Evolutionary conservation across 2,888 invertebrate genomes (phyloP), one percentile per base, ranked within the genome.

Genomic region (Gibbula magus): DNA sequence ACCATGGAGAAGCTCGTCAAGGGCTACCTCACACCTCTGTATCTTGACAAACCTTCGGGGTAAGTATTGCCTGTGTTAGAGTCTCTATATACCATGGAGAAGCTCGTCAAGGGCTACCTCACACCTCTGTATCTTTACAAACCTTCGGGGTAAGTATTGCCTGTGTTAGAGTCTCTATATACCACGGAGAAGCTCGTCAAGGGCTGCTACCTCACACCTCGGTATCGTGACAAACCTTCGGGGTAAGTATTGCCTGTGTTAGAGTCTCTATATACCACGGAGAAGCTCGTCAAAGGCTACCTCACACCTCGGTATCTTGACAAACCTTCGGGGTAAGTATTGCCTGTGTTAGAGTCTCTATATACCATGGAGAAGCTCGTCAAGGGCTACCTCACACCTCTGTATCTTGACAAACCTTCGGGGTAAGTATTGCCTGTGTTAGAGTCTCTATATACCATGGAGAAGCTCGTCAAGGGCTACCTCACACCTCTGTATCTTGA

Each of bases 281-380:
- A 76, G 10, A 51, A 51, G 20, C 25, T 61, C 13, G n/a, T 22
- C 22, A 56, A 22, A 25, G 32, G 3, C 8, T 51, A 52, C 18
- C 7, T 25, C 18, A n/a, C 2, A 53, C 53, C 53, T 3, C 18
- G 16, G n/a, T 53, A 53, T 53, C 53, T 53, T 53, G 53, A 53
- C n/a, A 53, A 1, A 53, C 53, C 2, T 16, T 7, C 7, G 7
- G 18, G 53, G 53, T 53, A n/a, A 53, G 53, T 53, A 2, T 2
- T n/a, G 2, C 2, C n/a, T 7, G 16, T n/a, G 53, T n/a, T 82
- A 25, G 86, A 86, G 54, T 84, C 86, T 8, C 61, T 86, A 1
- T 78, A 61, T 0, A 51, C 75, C 16, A 35, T 84, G 13, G 75
- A 77, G 13, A 67, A 45, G 22, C 29, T 67, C 18, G 22, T 22